phyloP scores from a whole-genome alignment of 2,797 vertebrate genomes.

The Pygocentrus nattereri region DNA sequence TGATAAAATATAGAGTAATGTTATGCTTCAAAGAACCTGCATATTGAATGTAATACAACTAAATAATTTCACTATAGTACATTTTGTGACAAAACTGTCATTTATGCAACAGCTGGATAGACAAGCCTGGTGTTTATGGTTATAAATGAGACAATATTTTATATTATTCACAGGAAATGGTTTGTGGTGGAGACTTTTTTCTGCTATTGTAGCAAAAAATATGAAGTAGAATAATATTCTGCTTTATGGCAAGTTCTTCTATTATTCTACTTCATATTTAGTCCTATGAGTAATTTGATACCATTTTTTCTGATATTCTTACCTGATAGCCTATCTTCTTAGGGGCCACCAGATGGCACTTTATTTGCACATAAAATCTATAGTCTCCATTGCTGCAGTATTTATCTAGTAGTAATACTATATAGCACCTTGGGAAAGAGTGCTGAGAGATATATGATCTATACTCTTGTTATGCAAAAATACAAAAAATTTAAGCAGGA shows the following conservation, averaged over 20 bases:
- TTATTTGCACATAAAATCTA: conserved; percentile 22
- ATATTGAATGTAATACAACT: not conserved
- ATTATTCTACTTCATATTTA: not conserved
- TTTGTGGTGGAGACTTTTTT: not conserved
- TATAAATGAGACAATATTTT: not conserved
- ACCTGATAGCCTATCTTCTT: not conserved
- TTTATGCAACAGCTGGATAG: not conserved
- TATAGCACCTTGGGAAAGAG: no score
- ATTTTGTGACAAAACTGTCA: not conserved
- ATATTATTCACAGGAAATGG: not conserved
- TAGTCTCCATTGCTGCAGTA: not conserved
- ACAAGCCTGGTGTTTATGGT: not conserved
- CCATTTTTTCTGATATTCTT: not conserved
- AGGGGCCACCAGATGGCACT: conserved; percentile 50
- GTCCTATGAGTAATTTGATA: not conserved
- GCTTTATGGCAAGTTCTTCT: not conserved
- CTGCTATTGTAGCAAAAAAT: no score
- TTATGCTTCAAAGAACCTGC: not conserved
- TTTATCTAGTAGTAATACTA: no score
- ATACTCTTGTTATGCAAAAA: no score
- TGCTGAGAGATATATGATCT: no score
- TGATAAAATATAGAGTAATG: conserved; percentile 27
- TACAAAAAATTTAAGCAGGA: no score
- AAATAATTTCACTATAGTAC: not conserved
- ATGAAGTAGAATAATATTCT: no score